These are phyloP conservation scores for Choristoneura rosaceana DNA, from an alignment of 2,888 invertebrate species.

Conservation along the genomic window DNA sequence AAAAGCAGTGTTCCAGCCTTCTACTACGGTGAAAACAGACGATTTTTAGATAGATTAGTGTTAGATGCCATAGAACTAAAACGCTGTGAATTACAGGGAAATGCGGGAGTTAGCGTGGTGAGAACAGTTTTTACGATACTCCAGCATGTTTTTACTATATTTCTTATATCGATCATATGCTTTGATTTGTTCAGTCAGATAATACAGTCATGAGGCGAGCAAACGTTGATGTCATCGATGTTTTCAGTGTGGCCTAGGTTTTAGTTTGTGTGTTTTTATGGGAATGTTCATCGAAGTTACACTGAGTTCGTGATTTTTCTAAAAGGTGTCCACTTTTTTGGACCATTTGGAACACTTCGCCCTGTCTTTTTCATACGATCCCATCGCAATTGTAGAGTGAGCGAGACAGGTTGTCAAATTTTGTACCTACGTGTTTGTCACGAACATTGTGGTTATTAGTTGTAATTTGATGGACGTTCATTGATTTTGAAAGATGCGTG, in stretches of 20 bases:
- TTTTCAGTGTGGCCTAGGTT: conserved; percentile 30
- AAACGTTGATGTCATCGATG: conserved; percentile 18
- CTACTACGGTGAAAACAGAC: background rate
- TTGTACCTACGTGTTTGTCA: background rate
- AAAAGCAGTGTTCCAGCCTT: background rate
- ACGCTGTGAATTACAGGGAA: conserved; percentile 76
- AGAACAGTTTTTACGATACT: conserved; percentile 65
- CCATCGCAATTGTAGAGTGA: background rate
- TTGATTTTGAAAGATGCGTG: conserved; percentile 31
- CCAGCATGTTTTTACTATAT: conserved; percentile 66
- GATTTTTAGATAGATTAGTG: conserved; percentile 45
- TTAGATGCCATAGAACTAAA: conserved; percentile 58
- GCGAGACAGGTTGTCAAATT: background rate
- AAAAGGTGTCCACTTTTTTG: background rate
- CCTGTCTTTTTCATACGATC: background rate
- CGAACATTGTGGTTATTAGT: background rate
- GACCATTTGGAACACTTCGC: background rate
- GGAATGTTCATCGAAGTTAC: conserved; percentile 21
- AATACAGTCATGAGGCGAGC: conserved; percentile 23
- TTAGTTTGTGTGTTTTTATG: conserved; percentile 20
- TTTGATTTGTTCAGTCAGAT: conserved; percentile 33
- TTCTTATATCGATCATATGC: conserved; percentile 41
- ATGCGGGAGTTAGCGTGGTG: conserved; percentile 77
- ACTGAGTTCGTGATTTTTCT: background rate
- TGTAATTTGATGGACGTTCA: conserved; percentile 20